Evolutionary conservation across 2,113 vertebrate genomes (phyloP).

Genomic region (Raja brachyura): DNA sequence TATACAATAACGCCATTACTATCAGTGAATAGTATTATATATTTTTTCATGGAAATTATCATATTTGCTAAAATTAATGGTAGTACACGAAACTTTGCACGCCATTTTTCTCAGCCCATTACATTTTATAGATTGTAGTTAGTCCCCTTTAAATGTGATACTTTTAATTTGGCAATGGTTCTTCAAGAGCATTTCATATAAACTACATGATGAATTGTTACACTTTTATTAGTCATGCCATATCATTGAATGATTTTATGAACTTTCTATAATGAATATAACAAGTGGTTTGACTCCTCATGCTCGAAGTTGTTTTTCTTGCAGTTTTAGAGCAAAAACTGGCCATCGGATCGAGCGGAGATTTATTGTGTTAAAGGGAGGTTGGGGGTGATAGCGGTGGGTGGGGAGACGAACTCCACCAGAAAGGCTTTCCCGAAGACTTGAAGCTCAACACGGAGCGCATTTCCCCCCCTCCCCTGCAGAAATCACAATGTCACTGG

Average conservation of each 20-base stretch:
- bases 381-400: too few species aligned
- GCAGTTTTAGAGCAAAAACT: neutral
- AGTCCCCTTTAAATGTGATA: too few species aligned
- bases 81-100: neutral
- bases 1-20: too few species aligned
- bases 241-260: neutral
- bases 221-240: too few species aligned
- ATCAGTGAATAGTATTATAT: neutral
- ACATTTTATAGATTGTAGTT: too few species aligned
- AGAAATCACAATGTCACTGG: neutral
- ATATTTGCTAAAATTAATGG: neutral
- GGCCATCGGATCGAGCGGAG: neutral
- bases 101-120: too few species aligned
- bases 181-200: neutral
- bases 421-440: neutral
- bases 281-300: neutral
- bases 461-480: neutral
- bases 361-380: neutral
- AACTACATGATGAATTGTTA: neutral
- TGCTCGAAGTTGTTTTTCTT: neutral
- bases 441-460: neutral
- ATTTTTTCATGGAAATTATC: neutral
- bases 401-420: neutral
- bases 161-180: neutral
- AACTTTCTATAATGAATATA: neutral